Base-by-base conservation (phyloP, 2,113 vertebrate genomes). In the Phalacrocorax pelagicus region DNA sequence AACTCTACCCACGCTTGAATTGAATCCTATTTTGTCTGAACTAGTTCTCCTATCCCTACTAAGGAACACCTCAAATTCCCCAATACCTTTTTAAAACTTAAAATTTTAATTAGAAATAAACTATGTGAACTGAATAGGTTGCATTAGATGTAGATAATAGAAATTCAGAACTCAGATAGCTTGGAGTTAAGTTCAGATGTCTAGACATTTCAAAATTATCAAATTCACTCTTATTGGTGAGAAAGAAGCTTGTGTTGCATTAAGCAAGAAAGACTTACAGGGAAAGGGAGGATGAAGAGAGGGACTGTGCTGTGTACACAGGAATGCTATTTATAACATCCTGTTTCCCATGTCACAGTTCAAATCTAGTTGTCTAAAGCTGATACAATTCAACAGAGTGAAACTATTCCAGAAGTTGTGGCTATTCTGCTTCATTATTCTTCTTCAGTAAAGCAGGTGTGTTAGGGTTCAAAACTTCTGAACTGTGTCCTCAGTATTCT, bases 401-500 rank as follows among this genome's bases (percentile, higher is more conserved):
- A 97, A 94, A 96, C 96, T 93, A 86, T 84, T 97, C 82, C 62
- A 90, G 96, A 67, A 70, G 96, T 78, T 47, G 22, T 65, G 34
- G 92, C 73, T n/a, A 83, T 91, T 91, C 86, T 79, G 95, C 96
- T 96, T 97, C 97, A 96, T 98, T 98, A 97, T 97, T 96, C 96
- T 97, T 95, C 73, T 84, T 87, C 97, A 92, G 91, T 91, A 96
- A 97, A 97, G 95, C 84, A 94, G 96, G 90, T 92, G 83, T 8
- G 38, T 90, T 95, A 78, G 92, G 90, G 94, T 97, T 96, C 95
- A 93, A 86, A 97, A 97, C 92, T 96, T 95, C 95, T 97, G 97
- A 98, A 98, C 97, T 98, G 96, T 97, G 97, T 98, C 97, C 85
- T 97, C 96, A 72, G 81, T 91, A 90, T 87, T 97, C 92, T 94